Conservation (phyloP, 2,113 vertebrate species). For the Leptodactylus fuscus region DNA sequence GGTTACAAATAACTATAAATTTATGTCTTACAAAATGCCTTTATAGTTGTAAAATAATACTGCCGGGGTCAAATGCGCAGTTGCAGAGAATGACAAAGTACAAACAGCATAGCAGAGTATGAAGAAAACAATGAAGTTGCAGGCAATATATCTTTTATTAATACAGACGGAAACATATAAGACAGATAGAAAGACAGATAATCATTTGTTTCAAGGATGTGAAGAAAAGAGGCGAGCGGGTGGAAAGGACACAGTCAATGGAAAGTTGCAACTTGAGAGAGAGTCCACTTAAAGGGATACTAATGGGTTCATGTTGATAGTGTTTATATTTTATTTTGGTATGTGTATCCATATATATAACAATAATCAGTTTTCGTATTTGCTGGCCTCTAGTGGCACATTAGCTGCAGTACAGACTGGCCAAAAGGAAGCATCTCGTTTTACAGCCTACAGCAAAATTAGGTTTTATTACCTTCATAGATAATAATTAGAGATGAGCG, state of each 20-base stretch:
- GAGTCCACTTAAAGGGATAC: not conserved
- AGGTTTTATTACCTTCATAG: too few relatives aligned
- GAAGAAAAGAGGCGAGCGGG: not conserved
- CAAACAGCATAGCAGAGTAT: not conserved
- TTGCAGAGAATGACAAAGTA: not conserved
- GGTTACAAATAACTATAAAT: not conserved
- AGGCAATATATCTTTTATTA: not conserved
- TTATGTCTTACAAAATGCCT: not conserved
- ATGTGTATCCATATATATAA: too few relatives aligned
- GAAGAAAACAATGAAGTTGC: not conserved
- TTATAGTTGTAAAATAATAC: not conserved
- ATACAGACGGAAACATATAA: not conserved
- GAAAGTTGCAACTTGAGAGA: not conserved
- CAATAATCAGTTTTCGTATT: too few relatives aligned
- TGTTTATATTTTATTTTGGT: too few relatives aligned
- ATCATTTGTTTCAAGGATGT: not conserved
- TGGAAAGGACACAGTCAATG: not conserved
- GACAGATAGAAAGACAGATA: not conserved
- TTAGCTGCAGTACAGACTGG: too few relatives aligned
- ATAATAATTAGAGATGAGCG: too few relatives aligned
- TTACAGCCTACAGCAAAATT: too few relatives aligned
- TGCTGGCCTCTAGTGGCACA: too few relatives aligned
- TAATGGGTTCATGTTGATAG: too few relatives aligned
- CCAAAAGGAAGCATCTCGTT: too few relatives aligned
- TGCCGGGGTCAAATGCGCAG: not conserved